Evolutionary conservation across 2,888 invertebrate species (phyloP).

Genomic region (Phytoseiulus persimilis): DNA sequence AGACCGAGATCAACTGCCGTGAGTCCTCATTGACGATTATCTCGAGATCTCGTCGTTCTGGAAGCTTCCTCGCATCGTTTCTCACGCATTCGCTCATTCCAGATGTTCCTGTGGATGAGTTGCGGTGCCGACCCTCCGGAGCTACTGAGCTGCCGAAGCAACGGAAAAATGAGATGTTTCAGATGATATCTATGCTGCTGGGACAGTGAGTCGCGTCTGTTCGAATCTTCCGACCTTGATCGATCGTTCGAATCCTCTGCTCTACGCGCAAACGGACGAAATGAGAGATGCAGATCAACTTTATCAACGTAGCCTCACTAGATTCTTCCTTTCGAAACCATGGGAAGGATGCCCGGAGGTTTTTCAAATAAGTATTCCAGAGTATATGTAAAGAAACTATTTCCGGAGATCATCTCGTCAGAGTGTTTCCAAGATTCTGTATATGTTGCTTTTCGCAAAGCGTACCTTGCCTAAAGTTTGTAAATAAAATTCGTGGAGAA

Average conservation of each 20-base stretch:
- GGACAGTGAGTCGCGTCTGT: constrained; percentile 9
- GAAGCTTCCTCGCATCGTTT: no score
- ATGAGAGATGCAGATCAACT: background rate
- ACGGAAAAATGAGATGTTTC: constrained; percentile 19
- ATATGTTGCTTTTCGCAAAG: background rate
- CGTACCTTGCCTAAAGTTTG: background rate
- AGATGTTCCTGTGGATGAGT: background rate
- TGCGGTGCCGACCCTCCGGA: background rate
- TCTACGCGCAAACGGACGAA: background rate
- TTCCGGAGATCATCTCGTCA: background rate
- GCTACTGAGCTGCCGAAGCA: constrained; percentile 15
- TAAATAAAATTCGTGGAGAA: background rate
- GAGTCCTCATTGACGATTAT: background rate
- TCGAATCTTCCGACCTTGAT: background rate
- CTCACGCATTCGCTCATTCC: background rate
- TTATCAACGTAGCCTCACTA: background rate
- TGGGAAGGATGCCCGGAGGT: background rate
- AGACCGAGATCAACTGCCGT: background rate
- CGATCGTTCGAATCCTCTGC: no score
- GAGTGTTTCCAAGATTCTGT: background rate
- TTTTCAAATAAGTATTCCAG: background rate
- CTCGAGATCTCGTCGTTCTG: no score
- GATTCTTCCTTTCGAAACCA: background rate
- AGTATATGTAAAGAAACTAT: background rate
- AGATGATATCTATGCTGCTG: constrained; percentile 19